These are phyloP conservation scores for Nesidiocoris tenuis DNA, from an alignment of 2,888 invertebrate genomes.

Conservation along the genomic window DNA sequence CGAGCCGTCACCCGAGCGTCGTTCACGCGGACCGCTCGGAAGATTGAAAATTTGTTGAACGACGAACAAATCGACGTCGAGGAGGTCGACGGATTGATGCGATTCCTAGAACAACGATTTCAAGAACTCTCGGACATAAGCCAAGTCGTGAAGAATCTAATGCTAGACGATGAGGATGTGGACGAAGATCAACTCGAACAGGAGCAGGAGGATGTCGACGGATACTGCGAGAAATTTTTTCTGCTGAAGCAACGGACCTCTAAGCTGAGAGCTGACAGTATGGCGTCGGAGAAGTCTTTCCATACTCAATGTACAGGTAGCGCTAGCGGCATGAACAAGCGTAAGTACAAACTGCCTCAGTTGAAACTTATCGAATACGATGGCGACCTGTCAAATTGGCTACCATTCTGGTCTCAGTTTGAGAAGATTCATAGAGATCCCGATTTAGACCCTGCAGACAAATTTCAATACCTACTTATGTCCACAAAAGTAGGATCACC, in stretches of 20 bases:
- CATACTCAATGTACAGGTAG: not conserved
- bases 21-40: too few relatives aligned
- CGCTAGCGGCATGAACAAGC: not conserved
- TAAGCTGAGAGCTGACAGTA: not conserved
- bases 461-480: not conserved
- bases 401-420: constrained; percentile 2
- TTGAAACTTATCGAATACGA: not conserved
- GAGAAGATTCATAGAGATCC: not conserved
- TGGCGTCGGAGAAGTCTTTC: not conserved
- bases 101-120: too few relatives aligned
- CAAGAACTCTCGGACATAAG: too few relatives aligned
- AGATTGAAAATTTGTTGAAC: too few relatives aligned
- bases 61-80: too few relatives aligned
- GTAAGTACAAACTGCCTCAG: constrained; percentile 1
- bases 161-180: constrained; percentile 1
- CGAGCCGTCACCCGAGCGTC: too few relatives aligned
- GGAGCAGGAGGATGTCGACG: constrained; percentile 6
- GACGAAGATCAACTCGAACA: not conserved
- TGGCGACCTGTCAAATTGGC: not conserved
- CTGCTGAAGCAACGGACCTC: not conserved
- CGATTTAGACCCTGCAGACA: not conserved
- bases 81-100: too few relatives aligned
- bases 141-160: too few relatives aligned
- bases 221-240: not conserved
- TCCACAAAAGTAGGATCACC: not conserved